Percentiles rank a stretch among this genome's conserved stretches.
phyloP scores from a whole-genome alignment of 2,113 vertebrate genomes.

The Tetrao urogallus region DNA sequence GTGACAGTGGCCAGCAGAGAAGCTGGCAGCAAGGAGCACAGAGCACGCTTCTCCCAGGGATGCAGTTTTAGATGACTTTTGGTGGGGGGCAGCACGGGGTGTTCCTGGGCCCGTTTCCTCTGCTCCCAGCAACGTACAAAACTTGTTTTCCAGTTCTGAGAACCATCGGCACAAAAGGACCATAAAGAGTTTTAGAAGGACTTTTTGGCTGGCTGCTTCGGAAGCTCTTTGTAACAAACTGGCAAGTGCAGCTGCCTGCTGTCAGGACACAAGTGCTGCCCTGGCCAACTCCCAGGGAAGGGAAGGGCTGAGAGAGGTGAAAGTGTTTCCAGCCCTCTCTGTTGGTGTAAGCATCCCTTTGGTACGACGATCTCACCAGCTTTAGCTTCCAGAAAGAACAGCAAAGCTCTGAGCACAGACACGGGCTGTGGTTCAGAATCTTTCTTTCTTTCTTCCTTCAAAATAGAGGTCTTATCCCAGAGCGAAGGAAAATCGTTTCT shows the following conservation, averaged over 20 bases:
- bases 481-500: neutral
- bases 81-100: neutral
- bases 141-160: slow-evolving; percentile 9
- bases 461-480: neutral
- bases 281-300: neutral
- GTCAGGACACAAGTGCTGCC: neutral
- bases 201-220: neutral
- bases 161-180: neutral
- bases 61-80: neutral
- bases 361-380: neutral
- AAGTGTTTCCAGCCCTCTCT: neutral
- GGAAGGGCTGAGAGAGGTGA: neutral
- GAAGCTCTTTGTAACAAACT: neutral
- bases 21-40: neutral
- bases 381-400: neutral
- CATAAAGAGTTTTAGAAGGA: slow-evolving; percentile 19
- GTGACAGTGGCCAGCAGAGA: neutral
- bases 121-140: neutral
- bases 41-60: neutral
- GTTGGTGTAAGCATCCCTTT: neutral
- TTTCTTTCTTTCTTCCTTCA: neutral
- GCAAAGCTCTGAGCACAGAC: neutral
- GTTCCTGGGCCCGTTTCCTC: neutral
- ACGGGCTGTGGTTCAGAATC: neutral
- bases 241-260: neutral